Base-by-base conservation (phyloP, 2,888 invertebrate genomes). In the Andrena flavipes region DNA sequence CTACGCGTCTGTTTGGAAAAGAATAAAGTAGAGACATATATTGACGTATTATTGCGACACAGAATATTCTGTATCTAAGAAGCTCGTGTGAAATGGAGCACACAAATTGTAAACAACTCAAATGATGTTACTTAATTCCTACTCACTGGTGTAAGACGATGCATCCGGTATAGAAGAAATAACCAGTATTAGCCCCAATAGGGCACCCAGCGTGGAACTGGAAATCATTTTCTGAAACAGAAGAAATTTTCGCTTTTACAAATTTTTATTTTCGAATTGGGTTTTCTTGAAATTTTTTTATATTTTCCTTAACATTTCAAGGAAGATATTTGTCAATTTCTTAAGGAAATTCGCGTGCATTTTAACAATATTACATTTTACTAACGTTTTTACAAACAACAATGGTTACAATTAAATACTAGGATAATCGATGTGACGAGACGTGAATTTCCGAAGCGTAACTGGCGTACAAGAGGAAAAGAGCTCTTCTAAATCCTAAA, bases 91-190 rank as follows among this genome's bases (percentile, higher is more conserved):
- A 13, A 30, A 26, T 4, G 16, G 13, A 6, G 6, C 2, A 49
- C 29, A 30, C 7, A 1, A 10, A 60, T 29, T 42, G 42, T 60
- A 29, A 7, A 20, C 20, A 20, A 54, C 20, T 33, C 0, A 42
- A 29, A 29, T n/a, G 35, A n/a, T 56, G 56, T 13, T 0, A 20
- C 10, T 8, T 23, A 20, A n/a, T 7, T 23, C 54, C 74, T 77
- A 85, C 91, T 88, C 62, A 91, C 92, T 91, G 5, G 84, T 89
- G 23, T 88, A 92, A 42, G 92, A 85, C 13, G 81, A 67, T 30
- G 85, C 89, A 71, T 87, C 82, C 4, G 83, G 86, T 33, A 86
- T 62, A 16, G 84, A 78, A 48, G 84, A 48, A 29, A 89, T 70
- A 63, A 89, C 30, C 23, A 88, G 48, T n/a, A 86, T 56, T 4